Conservation (phyloP, 2,113 vertebrate genomes). For the Tympanuchus pallidicinctus region DNA sequence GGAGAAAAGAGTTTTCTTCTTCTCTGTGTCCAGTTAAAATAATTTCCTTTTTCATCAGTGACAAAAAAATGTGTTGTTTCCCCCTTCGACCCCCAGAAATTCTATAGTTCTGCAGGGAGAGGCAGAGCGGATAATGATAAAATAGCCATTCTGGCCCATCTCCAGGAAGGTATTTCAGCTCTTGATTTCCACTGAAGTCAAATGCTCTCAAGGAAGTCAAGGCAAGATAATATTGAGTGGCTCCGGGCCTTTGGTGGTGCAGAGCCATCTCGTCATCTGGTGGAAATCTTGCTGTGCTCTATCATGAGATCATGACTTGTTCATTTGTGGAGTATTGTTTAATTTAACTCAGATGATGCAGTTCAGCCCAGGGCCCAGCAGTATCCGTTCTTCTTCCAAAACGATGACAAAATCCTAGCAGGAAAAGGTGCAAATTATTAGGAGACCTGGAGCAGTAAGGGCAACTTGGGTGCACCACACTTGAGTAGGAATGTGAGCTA, state of each 20-base stretch:
- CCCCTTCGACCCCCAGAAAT: background rate
- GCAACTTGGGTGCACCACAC: background rate
- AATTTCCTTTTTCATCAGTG: slow-evolving; percentile 15
- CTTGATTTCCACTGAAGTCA: background rate
- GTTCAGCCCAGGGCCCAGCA: background rate
- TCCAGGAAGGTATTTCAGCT: slow-evolving; percentile 25
- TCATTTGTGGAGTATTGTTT: background rate
- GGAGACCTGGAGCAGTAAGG: background rate
- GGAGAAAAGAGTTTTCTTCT: slow-evolving; percentile 32
- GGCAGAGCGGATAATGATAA: background rate
- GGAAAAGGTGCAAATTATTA: background rate
- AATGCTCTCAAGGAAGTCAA: background rate
- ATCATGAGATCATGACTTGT: background rate
- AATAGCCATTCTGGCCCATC: background rate
- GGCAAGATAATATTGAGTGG: background rate
- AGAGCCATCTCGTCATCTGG: background rate
- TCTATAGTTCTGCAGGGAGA: background rate
- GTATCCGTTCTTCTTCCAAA: background rate
- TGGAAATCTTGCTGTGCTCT: background rate
- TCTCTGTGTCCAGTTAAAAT: background rate
- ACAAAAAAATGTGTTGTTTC: background rate
- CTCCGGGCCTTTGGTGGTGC: background rate
- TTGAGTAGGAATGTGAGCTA: rapidly evolving
- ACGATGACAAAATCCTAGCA: background rate
- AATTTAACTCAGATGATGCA: slow-evolving; percentile 8